Conservation (phyloP, 1,140 invertebrate genomes). For the Mactra quadrangularis region DNA sequence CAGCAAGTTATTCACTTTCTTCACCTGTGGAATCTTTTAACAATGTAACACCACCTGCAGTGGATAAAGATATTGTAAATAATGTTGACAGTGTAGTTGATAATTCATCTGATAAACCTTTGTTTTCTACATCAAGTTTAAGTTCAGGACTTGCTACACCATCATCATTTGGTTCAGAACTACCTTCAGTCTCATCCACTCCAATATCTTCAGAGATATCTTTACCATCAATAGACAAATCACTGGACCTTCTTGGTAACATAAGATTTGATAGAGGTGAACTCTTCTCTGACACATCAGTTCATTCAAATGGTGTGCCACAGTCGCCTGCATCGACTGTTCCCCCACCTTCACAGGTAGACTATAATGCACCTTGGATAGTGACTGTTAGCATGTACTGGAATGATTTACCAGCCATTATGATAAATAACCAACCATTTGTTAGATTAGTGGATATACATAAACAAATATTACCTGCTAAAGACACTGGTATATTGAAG, state of each 20-base stretch:
- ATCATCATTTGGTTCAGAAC: constrained; percentile 22
- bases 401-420: constrained; percentile 82
- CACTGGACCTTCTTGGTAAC: constrained; percentile 65
- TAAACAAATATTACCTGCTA: constrained; percentile 83
- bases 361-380: constrained; percentile 78
- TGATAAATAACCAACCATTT: constrained; percentile 80
- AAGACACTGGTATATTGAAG: constrained; percentile 83
- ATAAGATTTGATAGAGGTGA: constrained; percentile 65
- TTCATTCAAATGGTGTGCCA: constrained; percentile 23
- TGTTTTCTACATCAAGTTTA: constrained; percentile 10
- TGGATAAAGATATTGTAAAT: background rate
- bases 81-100: background rate
- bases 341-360: constrained; percentile 29
- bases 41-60: background rate
- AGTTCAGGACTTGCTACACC: background rate
- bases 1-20: background rate
- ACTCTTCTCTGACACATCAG: constrained; percentile 60
- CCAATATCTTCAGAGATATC: constrained; percentile 44
- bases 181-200: constrained; percentile 1
- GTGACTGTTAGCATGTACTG: constrained; percentile 82
- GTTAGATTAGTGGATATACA: constrained; percentile 83
- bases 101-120: background rate
- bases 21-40: background rate
- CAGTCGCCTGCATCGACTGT: constrained; percentile 1
- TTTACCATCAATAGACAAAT: constrained; percentile 61